Base-by-base conservation (phyloP, 2,888 invertebrate genomes). In the Tachina fera region DNA sequence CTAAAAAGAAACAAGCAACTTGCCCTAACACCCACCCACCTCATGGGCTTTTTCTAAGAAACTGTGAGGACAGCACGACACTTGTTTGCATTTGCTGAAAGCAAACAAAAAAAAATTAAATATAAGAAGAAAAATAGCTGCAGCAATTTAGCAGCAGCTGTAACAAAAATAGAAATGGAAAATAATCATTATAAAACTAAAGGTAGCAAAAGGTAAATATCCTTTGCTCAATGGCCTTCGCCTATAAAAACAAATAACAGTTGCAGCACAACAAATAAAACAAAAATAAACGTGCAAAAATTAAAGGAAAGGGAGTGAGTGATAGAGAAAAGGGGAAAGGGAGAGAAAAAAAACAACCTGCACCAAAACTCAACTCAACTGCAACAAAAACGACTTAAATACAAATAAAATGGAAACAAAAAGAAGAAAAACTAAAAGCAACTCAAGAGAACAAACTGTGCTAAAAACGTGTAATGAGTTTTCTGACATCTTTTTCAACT, bases 381-480 rank as follows among this genome's bases (percentile, higher is more conserved):
- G 75, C 41, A 79, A 76, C 71, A 82, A 72, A 72, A 82, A 75
- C 16, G 53, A 63, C 80, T 77, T 51, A 77, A 78, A 61, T 43
- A 81, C 68, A 56, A 70, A 63, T n/a, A 16, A 41, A 58, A 67
- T 13, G 68, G 45, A 68, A 41, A 22, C n/a, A 80, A 83, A 11
- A 79, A 45, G n/a, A 63, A 63, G 53, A 53, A 47, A 2, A 10
- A 39, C 31, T 22, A 79, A 45, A 45, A 68, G 22, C 22, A 81
- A 67, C 47, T 67, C 9, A 45, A 53, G 60, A 76, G 65, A 71
- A 82, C 60, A 87, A 79, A 79, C 56, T 84, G 78, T 67, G 84
- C 71, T 82, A 81, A 87, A 84, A 83, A 81, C 70, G 74, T 84
- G 58, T 87, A 87, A 87, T 87, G 87, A 87, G 84, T 87, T 87